Evolutionary conservation across 37 sponge, comb jelly and placozoan genomes (phyloP).

Genomic region (Tethya wilhelma): DNA sequence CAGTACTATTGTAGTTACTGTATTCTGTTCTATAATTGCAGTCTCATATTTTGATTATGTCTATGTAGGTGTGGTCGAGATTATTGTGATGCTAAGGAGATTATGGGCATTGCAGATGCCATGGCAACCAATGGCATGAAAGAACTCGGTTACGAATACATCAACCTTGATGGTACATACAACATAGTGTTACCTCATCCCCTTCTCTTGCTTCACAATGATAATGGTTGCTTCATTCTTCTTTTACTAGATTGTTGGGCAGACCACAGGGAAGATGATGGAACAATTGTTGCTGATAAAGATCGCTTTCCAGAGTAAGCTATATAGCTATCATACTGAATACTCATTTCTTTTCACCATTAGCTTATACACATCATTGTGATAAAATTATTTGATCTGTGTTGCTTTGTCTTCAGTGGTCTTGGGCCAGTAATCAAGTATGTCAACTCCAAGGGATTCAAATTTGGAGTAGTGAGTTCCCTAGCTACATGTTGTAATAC

Average conservation of each 20-base stretch:
- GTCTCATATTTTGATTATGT: not conserved
- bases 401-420: constrained; percentile 46
- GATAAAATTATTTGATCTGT: not conserved
- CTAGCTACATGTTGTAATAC: not conserved
- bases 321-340: not conserved
- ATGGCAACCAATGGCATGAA: constrained; percentile 87
- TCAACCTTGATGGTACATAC: constrained; percentile 81
- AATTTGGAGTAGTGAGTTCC: constrained; percentile 84
- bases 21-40: not conserved
- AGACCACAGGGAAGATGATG: constrained; percentile 67
- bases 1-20: not conserved
- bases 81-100: constrained; percentile 72
- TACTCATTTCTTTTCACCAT: not conserved
- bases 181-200: not conserved
- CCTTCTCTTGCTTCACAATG: not conserved
- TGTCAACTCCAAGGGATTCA: constrained; percentile 83
- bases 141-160: constrained; percentile 83
- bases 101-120: constrained; percentile 86
- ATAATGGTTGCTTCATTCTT: not conserved
- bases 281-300: constrained; percentile 67
- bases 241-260: constrained; percentile 82
- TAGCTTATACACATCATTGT: not conserved
- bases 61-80: constrained; percentile 74
- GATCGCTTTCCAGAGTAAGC: constrained; percentile 74
- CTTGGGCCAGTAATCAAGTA: constrained; percentile 66